Conservation (phyloP, 2,888 invertebrate species). For the Acanthococcus lagerstroemiae region DNA sequence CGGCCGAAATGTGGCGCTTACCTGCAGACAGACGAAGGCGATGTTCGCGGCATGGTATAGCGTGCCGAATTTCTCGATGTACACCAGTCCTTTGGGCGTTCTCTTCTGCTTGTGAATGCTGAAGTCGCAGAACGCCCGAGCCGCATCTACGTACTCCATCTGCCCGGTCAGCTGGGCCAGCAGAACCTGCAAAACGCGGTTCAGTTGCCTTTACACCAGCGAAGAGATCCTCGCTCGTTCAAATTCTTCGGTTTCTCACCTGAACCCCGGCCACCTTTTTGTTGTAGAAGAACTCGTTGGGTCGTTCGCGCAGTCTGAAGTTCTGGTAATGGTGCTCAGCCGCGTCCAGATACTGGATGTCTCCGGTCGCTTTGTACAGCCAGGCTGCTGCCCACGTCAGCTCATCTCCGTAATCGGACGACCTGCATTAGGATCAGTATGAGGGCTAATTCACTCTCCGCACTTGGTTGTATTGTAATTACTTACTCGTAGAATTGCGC, state of each 20-base stretch:
- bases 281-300: constrained; percentile 48
- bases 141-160: constrained; percentile 43
- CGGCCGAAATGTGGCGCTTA: constrained; percentile 35
- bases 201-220: background rate
- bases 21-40: constrained; percentile 48
- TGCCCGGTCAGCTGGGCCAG: constrained; percentile 45
- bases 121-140: constrained; percentile 46
- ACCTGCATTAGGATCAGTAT: constrained; percentile 39
- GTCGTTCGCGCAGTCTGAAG: constrained; percentile 45
- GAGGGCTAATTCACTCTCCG: background rate
- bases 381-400: constrained; percentile 50
- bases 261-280: constrained; percentile 50
- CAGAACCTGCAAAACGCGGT: constrained; percentile 44
- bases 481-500: constrained; percentile 46
- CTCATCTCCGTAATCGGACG: constrained; percentile 49
- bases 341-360: constrained; percentile 44
- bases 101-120: constrained; percentile 44
- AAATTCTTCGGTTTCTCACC: constrained; percentile 38
- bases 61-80: constrained; percentile 48
- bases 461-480: background rate
- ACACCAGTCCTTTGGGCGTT: constrained; percentile 48
- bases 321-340: constrained; percentile 45
- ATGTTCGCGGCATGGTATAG: constrained; percentile 49
- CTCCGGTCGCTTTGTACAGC: constrained; percentile 48
- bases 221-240: background rate